These are phyloP conservation scores for Gallirallus australis DNA, from an alignment of 2,797 vertebrate genomes.

Conservation along the genomic window DNA sequence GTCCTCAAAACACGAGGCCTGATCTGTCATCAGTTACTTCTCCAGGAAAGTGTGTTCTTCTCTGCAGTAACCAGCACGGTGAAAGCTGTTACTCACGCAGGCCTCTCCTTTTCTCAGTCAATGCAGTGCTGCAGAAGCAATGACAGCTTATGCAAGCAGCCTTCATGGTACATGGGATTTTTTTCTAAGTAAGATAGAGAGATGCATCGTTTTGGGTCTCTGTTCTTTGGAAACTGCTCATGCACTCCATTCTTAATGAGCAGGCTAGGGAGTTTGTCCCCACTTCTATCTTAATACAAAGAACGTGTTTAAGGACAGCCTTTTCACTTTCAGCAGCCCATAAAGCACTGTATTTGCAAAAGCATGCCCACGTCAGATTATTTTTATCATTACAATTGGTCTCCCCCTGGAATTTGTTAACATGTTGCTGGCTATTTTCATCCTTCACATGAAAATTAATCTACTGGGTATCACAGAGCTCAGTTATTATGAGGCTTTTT, in stretches of 20 bases:
- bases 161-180: neutral
- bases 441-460: slow-evolving; percentile 52
- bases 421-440: slow-evolving; percentile 38
- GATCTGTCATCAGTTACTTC: neutral
- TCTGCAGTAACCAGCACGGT: neutral
- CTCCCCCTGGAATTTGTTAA: slow-evolving; percentile 40
- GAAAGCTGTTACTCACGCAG: neutral
- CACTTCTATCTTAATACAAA: neutral
- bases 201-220: neutral
- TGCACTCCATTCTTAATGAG: slow-evolving; percentile 10
- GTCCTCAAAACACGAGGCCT: neutral
- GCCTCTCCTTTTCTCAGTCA: neutral
- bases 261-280: neutral
- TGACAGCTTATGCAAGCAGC: neutral
- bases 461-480: slow-evolving; percentile 40
- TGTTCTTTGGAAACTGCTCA: neutral
- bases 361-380: neutral
- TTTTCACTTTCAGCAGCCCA: neutral
- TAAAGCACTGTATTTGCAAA: neutral
- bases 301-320: neutral
- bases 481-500: slow-evolving; percentile 17
- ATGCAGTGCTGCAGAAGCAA: neutral
- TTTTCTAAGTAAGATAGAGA: neutral
- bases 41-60: neutral
- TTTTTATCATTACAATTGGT: slow-evolving; percentile 32